Percentiles rank a stretch among this genome's conserved stretches.
These are phyloP conservation scores for Poicephalus meyeri DNA, from an alignment of 2,113 vertebrate genomes.

Conservation along the genomic window DNA sequence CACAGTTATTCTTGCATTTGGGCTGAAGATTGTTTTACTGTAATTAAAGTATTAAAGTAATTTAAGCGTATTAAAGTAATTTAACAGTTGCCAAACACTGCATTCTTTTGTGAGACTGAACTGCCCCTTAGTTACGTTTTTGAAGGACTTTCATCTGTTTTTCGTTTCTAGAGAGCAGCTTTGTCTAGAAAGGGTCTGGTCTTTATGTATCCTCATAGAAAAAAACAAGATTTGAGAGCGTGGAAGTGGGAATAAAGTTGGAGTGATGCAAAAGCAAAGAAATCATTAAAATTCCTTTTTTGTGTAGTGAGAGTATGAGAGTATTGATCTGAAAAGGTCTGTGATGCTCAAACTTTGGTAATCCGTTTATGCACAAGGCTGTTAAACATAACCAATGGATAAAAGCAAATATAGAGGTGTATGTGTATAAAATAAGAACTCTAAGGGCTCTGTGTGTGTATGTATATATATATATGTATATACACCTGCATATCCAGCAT, in stretches of 20 bases:
- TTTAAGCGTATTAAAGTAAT: not conserved
- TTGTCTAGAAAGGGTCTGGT: not conserved
- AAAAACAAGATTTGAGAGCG: not conserved
- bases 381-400: not conserved
- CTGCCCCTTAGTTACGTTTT: not conserved
- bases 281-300: not conserved
- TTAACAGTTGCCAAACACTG: not conserved
- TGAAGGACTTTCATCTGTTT: not conserved
- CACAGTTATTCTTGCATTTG: not conserved
- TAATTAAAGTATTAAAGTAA: not conserved
- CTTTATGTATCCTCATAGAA: not conserved
- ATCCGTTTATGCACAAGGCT: not conserved
- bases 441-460: not conserved
- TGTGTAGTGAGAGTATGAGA: not conserved
- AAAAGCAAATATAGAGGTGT: not conserved
- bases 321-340: not conserved
- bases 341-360: not conserved
- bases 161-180: not conserved
- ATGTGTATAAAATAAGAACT: not conserved
- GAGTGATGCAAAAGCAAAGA: not conserved
- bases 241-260: not conserved
- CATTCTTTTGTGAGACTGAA: not conserved
- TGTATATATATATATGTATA: accelerated
- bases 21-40: not conserved
- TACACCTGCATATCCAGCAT: not conserved